phyloP scores from a whole-genome alignment of 2,113 vertebrate species.

The Odocoileus virginianus region DNA sequence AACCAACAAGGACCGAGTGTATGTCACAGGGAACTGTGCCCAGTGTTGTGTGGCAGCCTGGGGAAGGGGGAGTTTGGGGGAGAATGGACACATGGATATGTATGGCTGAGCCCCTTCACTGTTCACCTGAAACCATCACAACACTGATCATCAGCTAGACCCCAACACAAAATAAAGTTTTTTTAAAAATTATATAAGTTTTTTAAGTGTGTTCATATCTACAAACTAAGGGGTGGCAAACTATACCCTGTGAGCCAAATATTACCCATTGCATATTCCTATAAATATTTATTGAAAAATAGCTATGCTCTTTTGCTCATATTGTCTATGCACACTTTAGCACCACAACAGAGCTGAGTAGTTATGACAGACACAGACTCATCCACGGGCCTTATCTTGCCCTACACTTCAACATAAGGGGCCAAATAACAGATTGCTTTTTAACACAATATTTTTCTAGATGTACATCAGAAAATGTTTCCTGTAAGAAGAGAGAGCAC shows the following conservation, averaged over 20 bases:
- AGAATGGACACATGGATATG: background rate
- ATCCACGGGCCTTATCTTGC: background rate
- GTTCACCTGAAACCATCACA: background rate
- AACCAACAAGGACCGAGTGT: background rate
- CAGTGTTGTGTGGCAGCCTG: background rate
- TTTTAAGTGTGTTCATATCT: background rate
- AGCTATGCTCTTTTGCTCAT: background rate
- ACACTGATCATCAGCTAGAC: background rate
- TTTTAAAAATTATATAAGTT: background rate
- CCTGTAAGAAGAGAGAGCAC: background rate
- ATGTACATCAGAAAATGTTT: background rate
- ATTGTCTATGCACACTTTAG: background rate
- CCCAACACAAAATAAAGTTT: background rate
- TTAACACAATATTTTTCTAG: background rate
- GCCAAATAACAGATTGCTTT: background rate
- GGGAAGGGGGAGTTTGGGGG: fast-evolving
- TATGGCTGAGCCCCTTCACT: background rate
- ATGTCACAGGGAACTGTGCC: background rate
- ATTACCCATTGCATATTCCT: background rate
- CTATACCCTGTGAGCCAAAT: background rate
- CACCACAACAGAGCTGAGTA: background rate
- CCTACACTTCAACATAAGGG: background rate
- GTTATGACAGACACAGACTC: background rate
- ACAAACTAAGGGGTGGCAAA: background rate
- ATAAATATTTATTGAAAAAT: background rate